These are phyloP conservation scores for Caradrina kadenii DNA, from an alignment of 2,888 invertebrate genomes.

Conservation along the genomic window DNA sequence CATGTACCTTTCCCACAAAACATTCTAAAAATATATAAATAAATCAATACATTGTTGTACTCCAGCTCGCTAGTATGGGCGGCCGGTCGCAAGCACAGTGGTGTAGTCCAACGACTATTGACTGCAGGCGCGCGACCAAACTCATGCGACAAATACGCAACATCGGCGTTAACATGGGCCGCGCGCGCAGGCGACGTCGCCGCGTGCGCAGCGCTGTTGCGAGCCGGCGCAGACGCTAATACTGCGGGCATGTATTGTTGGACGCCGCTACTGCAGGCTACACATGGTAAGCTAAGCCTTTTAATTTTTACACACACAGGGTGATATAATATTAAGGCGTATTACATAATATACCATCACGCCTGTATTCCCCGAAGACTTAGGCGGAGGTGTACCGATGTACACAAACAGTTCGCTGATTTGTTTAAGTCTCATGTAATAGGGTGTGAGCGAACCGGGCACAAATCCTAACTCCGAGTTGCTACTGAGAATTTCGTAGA, in stretches of 20 bases:
- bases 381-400: too few relatives aligned
- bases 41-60: background rate
- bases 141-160: constrained; percentile 99
- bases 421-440: too few relatives aligned
- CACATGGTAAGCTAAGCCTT: constrained; percentile 89
- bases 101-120: constrained; percentile 95
- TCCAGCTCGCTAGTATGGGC: constrained; percentile 97
- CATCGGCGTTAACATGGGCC: constrained; percentile 99
- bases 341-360: too few relatives aligned
- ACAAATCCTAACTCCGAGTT: too few relatives aligned
- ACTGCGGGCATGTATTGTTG: constrained; percentile 99
- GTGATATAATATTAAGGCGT: too few relatives aligned
- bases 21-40: background rate
- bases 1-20: background rate
- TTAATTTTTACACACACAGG: background rate
- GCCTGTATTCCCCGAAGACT: too few relatives aligned
- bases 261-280: constrained; percentile 96
- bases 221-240: constrained; percentile 96
- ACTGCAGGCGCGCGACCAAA: constrained; percentile 97
- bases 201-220: constrained; percentile 95
- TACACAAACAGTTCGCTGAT: too few relatives aligned
- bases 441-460: too few relatives aligned
- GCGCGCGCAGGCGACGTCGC: constrained; percentile 97
- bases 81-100: constrained; percentile 96
- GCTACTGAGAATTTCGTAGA: too few relatives aligned